phyloP scores from a whole-genome alignment of 2,888 invertebrate genomes.

The Tinea trinotella region DNA sequence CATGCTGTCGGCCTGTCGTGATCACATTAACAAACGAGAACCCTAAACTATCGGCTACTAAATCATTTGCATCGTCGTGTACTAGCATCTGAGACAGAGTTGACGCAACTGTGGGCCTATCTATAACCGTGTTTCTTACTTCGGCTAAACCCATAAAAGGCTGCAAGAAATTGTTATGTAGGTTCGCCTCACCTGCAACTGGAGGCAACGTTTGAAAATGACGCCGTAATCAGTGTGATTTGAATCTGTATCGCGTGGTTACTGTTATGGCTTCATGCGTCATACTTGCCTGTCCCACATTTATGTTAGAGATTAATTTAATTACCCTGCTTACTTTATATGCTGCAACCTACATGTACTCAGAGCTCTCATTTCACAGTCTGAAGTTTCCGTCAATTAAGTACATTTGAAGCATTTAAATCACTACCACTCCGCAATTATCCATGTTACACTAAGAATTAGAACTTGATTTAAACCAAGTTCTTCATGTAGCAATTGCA shows the following conservation, averaged over 20 bases:
- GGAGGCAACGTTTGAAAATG: constrained; percentile 15
- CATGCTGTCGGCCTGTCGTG: constrained; percentile 14
- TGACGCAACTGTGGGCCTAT: constrained; percentile 14
- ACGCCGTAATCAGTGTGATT: constrained; percentile 16
- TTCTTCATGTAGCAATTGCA: neutral
- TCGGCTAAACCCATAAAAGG: constrained; percentile 17
- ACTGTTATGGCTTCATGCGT: constrained; percentile 31
- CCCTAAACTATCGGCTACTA: constrained; percentile 15
- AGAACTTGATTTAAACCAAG: constrained; percentile 7
- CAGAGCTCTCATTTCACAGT: neutral
- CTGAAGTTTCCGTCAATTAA: neutral
- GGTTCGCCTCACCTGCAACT: constrained; percentile 11
- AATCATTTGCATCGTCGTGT: constrained; percentile 19
- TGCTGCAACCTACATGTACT: neutral
- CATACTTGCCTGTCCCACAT: constrained; percentile 31
- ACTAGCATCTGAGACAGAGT: constrained; percentile 12
- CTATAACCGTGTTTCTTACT: constrained; percentile 15
- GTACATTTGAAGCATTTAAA: neutral
- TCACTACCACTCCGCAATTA: constrained; percentile 20
- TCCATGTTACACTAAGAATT: constrained; percentile 8
- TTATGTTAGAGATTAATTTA: constrained; percentile 41
- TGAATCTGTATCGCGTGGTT: constrained; percentile 14
- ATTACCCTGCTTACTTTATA: constrained; percentile 30
- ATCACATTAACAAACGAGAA: constrained; percentile 17
- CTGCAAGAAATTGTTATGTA: constrained; percentile 19